Conservation (phyloP, 2,113 vertebrate genomes). For the Etia nguti region DNA sequence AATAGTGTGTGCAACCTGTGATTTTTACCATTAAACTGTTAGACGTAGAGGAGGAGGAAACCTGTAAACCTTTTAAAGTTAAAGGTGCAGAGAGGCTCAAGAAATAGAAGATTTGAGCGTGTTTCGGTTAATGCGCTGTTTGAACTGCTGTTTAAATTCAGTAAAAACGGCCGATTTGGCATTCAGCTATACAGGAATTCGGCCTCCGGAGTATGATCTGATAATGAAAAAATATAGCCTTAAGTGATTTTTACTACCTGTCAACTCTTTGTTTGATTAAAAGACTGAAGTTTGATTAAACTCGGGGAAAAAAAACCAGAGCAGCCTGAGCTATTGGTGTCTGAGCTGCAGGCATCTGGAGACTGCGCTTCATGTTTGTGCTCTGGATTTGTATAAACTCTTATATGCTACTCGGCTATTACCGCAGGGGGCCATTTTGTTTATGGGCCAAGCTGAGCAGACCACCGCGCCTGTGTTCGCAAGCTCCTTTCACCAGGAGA, state of each 20-base stretch:
- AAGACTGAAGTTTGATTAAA: constrained; percentile 18
- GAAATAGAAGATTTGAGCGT: neutral
- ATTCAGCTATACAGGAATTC: neutral
- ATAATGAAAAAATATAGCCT: neutral
- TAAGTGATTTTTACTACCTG: neutral
- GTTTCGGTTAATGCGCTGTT: neutral
- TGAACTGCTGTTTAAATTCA: neutral
- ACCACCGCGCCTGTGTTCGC: constrained; percentile 51
- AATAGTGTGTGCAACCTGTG: neutral
- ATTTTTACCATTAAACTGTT: neutral
- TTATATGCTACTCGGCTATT: constrained; percentile 24
- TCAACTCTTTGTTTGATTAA: constrained; percentile 24
- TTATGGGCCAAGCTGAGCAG: constrained; percentile 36
- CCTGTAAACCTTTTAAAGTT: neutral
- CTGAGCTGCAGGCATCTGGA: neutral
- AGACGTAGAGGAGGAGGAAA: neutral
- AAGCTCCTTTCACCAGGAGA: constrained; percentile 32
- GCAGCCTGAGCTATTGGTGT: neutral
- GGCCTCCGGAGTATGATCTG: neutral
- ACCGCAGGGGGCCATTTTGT: constrained; percentile 47
- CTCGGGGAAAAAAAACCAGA: neutral
- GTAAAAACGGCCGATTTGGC: neutral
- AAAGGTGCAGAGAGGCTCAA: neutral
- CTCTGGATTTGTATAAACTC: constrained; percentile 46
- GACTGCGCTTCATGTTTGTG: neutral